Evolutionary conservation across 2,797 vertebrate species (phyloP), one percentile per base, ranked within the genome.

Genomic region (Cirrhinus mrigala): DNA sequence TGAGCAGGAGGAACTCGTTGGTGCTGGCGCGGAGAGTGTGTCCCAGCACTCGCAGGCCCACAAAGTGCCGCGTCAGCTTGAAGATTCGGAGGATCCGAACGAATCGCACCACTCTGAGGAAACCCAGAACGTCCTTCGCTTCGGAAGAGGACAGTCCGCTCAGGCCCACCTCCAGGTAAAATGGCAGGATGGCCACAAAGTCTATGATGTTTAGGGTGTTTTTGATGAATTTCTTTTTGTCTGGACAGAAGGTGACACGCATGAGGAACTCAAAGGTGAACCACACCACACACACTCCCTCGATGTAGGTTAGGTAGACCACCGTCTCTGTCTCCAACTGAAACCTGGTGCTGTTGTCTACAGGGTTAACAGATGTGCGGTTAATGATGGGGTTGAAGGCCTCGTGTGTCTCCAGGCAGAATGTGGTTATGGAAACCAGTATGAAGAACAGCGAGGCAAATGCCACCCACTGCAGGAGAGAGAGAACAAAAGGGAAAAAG

Each of bases 391-490:
- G 96, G 88, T 97, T 97, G 93, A 97, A 97, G 90, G 95, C 95
- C 93, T 97, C 96, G 0, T 97, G 97, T 85, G 96, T 97, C 94
- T 97, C 97, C 91, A 97, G 95, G 92, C 97, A 97, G 94, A 97
- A 97, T 85, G 97, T 97, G 89, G 96, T 97, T 94, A 97, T 97
- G 91, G 97, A 97, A 91, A 97, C 96, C 94, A 97, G 92, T 90
- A 97, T 97, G 95, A 97, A 97, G 96, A 97, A 97, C 85, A 97
- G 95, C 77, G 97, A 97, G 89, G 96, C 96, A 78, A 97, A 97
- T 85, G 97, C 97, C 92, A 97, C 95, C 69, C 97, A 97, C 97
- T 97, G 95, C 46, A 89, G 87, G 92, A 92, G 91, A 7, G 64
- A 85, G 91, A 81, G 88, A 89, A 64, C 92, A 91, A 92, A 88